These are phyloP conservation scores for Sterrhoptilus dennistouni DNA, from an alignment of 2,113 vertebrate species.

Conservation along the genomic window DNA sequence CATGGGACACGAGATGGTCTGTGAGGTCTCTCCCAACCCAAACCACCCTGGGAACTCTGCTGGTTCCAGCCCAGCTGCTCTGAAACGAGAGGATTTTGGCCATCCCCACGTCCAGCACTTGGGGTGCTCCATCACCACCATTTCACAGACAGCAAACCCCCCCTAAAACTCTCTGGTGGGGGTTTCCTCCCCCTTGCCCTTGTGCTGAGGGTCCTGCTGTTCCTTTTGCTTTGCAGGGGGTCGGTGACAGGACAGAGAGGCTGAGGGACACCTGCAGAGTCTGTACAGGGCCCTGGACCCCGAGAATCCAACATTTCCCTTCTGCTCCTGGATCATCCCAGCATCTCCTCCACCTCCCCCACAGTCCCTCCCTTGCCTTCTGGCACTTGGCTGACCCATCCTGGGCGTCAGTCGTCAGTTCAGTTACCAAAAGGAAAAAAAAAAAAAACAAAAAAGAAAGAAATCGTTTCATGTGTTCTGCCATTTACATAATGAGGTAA, in stretches of 20 bases:
- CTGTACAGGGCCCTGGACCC: not conserved
- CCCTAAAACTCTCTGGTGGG: fast-evolving
- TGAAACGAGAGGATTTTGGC: fast-evolving
- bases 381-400: not conserved
- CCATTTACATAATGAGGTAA: constrained; percentile 54
- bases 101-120: not conserved
- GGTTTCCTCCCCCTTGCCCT: not conserved
- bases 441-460: not conserved
- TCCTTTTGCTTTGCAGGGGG: not conserved
- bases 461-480: not conserved
- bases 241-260: not conserved
- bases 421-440: not conserved
- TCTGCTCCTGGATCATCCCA: not conserved
- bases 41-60: not conserved
- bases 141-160: too few relatives aligned
- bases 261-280: fast-evolving
- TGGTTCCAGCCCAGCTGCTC: not conserved
- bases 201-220: fast-evolving
- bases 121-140: fast-evolving
- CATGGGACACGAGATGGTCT: fast-evolving
- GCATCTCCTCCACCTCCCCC: not conserved
- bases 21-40: not conserved
- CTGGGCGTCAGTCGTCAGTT: not conserved
- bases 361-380: not conserved
- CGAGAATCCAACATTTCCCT: fast-evolving